Evolutionary conservation across 1,140 invertebrate genomes (phyloP).

Genomic region (Neoseiulus cucumeris): DNA sequence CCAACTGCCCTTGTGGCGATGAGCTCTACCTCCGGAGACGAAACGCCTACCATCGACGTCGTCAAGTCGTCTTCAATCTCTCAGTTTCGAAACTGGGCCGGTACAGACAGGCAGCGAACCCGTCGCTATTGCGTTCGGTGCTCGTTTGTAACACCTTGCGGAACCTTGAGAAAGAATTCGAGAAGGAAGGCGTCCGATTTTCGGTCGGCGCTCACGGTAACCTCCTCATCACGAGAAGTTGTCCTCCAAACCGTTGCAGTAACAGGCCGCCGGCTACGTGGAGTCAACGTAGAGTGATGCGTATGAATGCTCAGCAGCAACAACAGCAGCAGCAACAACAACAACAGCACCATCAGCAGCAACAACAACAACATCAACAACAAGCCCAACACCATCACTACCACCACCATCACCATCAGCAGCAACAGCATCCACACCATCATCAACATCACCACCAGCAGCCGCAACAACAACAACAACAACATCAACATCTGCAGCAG

Average conservation of each 20-base stretch:
- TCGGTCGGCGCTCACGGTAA: slow-evolving; percentile 3
- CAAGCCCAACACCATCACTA: neutral
- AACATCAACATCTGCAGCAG: neutral
- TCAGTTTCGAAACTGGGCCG: slow-evolving; percentile 76
- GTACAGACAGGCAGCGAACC: slow-evolving; percentile 65
- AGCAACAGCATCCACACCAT: neutral
- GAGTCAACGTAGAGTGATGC: slow-evolving; percentile 6
- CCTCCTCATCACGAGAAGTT: slow-evolving; percentile 14
- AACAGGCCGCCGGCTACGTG: neutral
- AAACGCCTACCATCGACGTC: slow-evolving; percentile 48
- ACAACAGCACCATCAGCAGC: neutral
- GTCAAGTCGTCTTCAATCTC: slow-evolving; percentile 69
- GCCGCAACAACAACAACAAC: neutral
- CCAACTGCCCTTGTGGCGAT: neutral
- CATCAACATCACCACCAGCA: neutral
- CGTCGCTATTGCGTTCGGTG: slow-evolving; percentile 69
- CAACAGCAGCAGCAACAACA: neutral
- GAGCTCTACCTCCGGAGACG: neutral
- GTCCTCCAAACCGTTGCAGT: slow-evolving; percentile 11
- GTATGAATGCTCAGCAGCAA: neutral
- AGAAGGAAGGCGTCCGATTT: slow-evolving; percentile 40
- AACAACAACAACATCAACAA: neutral
- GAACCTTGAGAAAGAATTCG: slow-evolving; percentile 71
- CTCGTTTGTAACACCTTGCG: slow-evolving; percentile 82
- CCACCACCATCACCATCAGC: neutral